Base-by-base conservation (phyloP, 2,797 vertebrate genomes). In the Sylvia borin region DNA sequence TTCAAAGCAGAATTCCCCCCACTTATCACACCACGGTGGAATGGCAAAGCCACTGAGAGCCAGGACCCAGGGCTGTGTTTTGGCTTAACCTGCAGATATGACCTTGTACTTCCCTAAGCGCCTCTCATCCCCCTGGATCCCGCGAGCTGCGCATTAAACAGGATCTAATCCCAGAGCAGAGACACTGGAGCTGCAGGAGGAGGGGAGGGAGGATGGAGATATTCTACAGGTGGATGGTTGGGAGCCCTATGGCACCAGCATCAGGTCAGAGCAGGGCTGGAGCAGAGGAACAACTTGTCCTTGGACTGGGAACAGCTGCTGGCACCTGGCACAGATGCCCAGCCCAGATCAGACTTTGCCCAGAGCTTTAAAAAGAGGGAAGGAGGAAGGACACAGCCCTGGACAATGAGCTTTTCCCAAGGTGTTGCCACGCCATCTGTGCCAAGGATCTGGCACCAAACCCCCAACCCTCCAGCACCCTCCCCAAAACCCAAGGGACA, bases 41-140 rank as follows among this genome's bases (percentile, higher is more conserved):
- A 20, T 10, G 3, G 62, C 7, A 6, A 70, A 87, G 25, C 32
- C 70, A 29, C 36, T 0, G 0, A 10, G 34, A 19, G 53, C 58
- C 8, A 0, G 58, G 40, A 82, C 54, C 70, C 2, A 1, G 36
- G 66, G 48, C 54, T 85, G 40, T 48, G 73, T 45, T 91, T 68
- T 61, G 71, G 40, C 64, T 94, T 75, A 50, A 24, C 42, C 61
- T 13, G 2, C 36, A 51, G 92, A 53, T 36, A 58, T 92, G 77
- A 94, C 94, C 94, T 91, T 82, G 94, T 13, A 20, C 15, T 36
- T 84, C 71, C 17, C 2, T 75, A 92, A 95, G 70, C 36, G 0
- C n/a, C 45, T 32, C 78, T 90, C 88, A 82, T 61, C 90, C 27
- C 2, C 65, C 77, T 3, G 38, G 57, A 72, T 51, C 73, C 61